Base-by-base conservation (phyloP, 37 sponge, comb jelly and placozoan genomes). In the Agelas oroides region DNA sequence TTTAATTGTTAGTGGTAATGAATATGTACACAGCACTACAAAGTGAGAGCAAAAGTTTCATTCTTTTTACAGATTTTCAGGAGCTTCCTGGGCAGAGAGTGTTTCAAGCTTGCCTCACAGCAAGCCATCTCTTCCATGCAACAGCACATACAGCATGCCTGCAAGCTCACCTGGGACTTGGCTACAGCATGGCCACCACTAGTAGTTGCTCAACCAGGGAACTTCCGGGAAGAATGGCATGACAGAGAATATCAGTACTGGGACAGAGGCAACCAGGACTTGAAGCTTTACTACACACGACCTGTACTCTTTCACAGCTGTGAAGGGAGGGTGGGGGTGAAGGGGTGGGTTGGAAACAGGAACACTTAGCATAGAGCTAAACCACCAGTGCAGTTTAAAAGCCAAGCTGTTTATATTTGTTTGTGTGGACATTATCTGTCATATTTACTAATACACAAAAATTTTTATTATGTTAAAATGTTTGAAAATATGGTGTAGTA, bases 261-360 rank as follows among this genome's bases (percentile, higher is more conserved):
- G 87, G 80, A 86, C 23, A 86, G 79, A 40, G 1, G 35, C 20
- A 27, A 30, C 21, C 24, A 2, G 25, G 55, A 20, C 41, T 30
- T n/a, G 31, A 67, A 66, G 58, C 65, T 86, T 8, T 25, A 28
- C 23, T 86, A 86, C 55, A 86, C 87, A 5, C 62, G 87, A 52
- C 87, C 87, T 14, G 70, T 86, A n/a, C 70, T 86, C 28, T 86
- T 86, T 63, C 79, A 64, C 23, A 86, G 62, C 56, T 86, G 41
- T 62, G 64, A 70, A 53, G 87, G 87, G n/a, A 33, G 33, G 19
- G 73, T 86, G 11, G 87, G 79, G 33, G 87, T 79, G 65, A 86
- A 86, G 54, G 87, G 87, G 0, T 86, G 87, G 87, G 87, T 86
- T 55, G 87, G 87, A 54, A 86, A 86, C n/a, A 73, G 39, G 74